phyloP scores from a whole-genome alignment of 2,888 invertebrate genomes.

The Sipha maydis region DNA sequence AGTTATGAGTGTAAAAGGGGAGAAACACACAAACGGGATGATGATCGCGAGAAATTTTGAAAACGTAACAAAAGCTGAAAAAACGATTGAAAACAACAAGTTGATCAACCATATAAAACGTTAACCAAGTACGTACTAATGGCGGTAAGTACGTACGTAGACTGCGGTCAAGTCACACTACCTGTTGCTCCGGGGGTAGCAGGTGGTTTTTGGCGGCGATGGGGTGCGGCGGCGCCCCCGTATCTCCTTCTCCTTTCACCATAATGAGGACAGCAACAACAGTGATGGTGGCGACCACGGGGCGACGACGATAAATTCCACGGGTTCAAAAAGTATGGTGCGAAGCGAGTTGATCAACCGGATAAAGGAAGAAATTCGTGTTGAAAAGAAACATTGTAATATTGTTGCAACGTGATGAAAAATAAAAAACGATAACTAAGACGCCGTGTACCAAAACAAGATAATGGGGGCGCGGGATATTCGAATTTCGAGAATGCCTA shows the following conservation, averaged over 20 bases:
- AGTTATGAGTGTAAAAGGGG: too few species aligned
- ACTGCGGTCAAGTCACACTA: conserved; percentile 23
- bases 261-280: not conserved
- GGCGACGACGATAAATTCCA: conserved; percentile 38
- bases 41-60: not conserved
- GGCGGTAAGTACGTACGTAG: not conserved
- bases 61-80: not conserved
- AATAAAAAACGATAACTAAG: too few species aligned
- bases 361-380: not conserved
- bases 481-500: too few species aligned
- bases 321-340: conserved; percentile 52
- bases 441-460: too few species aligned
- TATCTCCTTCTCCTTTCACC: not conserved
- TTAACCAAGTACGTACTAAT: too few species aligned
- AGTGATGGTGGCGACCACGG: not conserved
- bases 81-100: not conserved
- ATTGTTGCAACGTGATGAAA: too few species aligned
- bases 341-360: not conserved
- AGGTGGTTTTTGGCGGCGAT: conserved; percentile 51
- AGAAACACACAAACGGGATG: not conserved
- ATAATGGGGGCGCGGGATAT: too few species aligned
- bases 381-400: not conserved
- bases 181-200: conserved; percentile 50
- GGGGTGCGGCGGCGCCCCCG: conserved; percentile 33
- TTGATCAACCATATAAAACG: not conserved